Percentiles rank a stretch among this genome's conserved stretches.
Conservation (phyloP, 2,113 vertebrate species). For the Passer domesticus region DNA sequence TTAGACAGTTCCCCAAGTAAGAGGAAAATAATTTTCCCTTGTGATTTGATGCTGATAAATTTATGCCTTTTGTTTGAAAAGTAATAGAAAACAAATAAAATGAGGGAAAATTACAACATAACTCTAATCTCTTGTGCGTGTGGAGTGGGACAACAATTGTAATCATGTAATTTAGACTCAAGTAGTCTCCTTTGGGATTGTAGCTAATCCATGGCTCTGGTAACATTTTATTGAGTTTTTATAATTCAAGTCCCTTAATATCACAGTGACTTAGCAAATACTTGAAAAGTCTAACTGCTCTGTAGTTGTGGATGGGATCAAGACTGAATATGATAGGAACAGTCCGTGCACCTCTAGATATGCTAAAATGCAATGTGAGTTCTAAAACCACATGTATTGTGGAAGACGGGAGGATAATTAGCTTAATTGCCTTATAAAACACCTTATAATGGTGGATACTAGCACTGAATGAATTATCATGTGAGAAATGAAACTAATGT, state of each 20-base stretch:
- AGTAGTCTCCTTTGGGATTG: not conserved
- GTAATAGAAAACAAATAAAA: not conserved
- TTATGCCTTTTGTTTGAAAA: not conserved
- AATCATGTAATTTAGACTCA: not conserved
- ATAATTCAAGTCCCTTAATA: not conserved
- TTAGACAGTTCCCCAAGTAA: not conserved
- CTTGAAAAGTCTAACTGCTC: not conserved
- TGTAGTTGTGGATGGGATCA: not conserved
- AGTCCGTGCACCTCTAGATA: not conserved
- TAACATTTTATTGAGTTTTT: not conserved
- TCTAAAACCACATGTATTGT: accelerated
- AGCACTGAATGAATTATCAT: not conserved
- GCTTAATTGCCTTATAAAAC: not conserved
- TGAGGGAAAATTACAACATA: not conserved
- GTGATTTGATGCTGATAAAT: not conserved
- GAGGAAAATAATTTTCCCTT: not conserved
- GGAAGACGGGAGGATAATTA: not conserved
- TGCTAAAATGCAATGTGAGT: not conserved
- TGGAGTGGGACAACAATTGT: not conserved
- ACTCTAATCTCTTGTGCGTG: not conserved
- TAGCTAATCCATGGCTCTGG: not conserved
- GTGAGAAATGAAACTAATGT: not conserved
- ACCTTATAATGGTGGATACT: not conserved
- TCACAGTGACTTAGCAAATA: not conserved
- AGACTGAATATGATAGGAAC: not conserved